These are phyloP conservation scores for Macrotis lagotis DNA, from an alignment of 2,113 vertebrate species.

Conservation along the genomic window DNA sequence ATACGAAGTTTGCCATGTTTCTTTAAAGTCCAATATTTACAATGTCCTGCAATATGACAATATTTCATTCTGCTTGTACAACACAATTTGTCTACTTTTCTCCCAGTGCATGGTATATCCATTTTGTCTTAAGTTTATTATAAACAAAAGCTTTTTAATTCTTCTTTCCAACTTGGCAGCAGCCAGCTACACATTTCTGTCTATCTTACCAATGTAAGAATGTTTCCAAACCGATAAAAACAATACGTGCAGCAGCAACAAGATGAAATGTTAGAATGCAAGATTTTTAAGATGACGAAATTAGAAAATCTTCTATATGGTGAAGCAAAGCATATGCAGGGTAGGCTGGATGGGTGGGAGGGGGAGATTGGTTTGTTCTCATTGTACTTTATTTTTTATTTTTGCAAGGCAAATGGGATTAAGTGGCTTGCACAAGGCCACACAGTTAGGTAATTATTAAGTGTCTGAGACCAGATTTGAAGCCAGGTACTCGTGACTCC, in stretches of 20 bases:
- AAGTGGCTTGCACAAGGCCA: no score
- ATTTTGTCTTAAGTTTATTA: background rate
- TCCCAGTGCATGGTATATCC: background rate
- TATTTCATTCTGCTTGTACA: background rate
- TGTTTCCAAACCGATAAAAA: constrained; percentile 40
- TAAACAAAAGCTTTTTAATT: background rate
- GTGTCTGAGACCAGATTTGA: no score
- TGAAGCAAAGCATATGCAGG: background rate
- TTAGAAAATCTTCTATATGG: background rate
- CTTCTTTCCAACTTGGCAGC: constrained; percentile 44
- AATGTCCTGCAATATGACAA: background rate
- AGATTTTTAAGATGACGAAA: background rate
- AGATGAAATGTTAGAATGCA: background rate
- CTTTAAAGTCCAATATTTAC: background rate
- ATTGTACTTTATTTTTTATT: no score
- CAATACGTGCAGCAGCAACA: constrained; percentile 25
- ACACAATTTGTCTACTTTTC: background rate
- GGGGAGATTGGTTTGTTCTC: constrained; percentile 8
- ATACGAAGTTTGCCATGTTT: background rate
- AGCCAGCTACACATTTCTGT: constrained; percentile 39
- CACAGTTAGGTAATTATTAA: no score
- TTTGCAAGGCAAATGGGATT: no score
- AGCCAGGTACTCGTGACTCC: no score
- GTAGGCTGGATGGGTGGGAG: no score
- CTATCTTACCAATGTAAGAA: constrained; percentile 25